Evolutionary conservation across 2,113 vertebrate species (phyloP).

Genomic region (Lepus americanus): DNA sequence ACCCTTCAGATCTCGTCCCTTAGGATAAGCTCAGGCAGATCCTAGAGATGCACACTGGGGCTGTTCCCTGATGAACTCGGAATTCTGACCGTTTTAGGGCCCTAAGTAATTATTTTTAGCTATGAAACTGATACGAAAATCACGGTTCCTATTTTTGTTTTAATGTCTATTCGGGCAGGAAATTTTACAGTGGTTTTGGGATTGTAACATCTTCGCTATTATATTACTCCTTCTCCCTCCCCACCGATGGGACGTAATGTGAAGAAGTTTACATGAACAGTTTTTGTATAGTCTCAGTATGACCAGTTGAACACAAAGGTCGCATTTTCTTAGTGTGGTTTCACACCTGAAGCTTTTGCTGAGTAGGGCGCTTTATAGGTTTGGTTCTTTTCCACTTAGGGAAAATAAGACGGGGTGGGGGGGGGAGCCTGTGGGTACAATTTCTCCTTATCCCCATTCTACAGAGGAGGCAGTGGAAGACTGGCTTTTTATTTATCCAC

Average conservation of each 20-base stretch:
- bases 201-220: neutral
- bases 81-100: neutral
- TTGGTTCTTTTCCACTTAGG: neutral
- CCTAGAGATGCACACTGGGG: neutral
- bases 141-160: neutral
- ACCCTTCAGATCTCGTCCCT: neutral
- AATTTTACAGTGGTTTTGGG: neutral
- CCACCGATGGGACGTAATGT: neutral
- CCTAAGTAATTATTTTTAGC: conserved; percentile 24
- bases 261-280: neutral
- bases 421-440: neutral
- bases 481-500: neutral
- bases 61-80: neutral
- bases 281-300: neutral
- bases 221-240: neutral
- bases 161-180: neutral
- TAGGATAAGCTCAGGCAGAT: neutral
- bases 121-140: conserved; percentile 3
- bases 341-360: neutral
- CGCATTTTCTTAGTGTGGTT: neutral
- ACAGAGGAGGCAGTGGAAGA: neutral
- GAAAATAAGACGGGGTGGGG: neutral
- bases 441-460: neutral
- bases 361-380: neutral
- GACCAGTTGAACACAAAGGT: neutral